Conservation (phyloP, 2,888 invertebrate species). For the Chrysotoxum bicinctum region DNA sequence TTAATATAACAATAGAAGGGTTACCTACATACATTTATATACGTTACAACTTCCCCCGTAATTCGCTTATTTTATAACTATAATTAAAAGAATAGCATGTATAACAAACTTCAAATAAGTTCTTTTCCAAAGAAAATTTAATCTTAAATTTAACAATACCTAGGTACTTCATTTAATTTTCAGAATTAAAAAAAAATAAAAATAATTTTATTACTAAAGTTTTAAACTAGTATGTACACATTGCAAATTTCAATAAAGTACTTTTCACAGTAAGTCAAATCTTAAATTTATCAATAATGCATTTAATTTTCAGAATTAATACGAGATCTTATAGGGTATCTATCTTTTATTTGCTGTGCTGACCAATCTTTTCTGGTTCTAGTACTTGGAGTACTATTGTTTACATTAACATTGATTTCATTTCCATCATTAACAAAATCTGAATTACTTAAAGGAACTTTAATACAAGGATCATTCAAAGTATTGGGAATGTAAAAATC, state of each 20-base stretch:
- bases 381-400: not conserved
- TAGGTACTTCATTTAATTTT: not conserved
- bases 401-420: not conserved
- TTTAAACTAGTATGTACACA: no score
- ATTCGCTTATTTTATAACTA: conserved; percentile 1
- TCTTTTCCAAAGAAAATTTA: not conserved
- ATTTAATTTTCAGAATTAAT: not conserved
- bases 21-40: not conserved
- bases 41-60: conserved; percentile 11
- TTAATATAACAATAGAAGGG: not conserved
- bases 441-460: not conserved
- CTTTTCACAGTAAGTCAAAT: not conserved
- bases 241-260: not conserved
- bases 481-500: not conserved
- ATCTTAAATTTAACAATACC: not conserved
- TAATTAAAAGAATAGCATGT: no score
- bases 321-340: conserved; percentile 7
- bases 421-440: not conserved
- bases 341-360: not conserved
- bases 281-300: not conserved
- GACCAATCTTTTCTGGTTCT: not conserved
- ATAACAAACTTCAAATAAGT: not conserved
- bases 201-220: no score
- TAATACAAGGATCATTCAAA: not conserved
- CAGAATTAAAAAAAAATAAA: not conserved